Evolutionary conservation across 2,888 invertebrate genomes (phyloP).

Genomic region (Synanthedon tipuliformis): DNA sequence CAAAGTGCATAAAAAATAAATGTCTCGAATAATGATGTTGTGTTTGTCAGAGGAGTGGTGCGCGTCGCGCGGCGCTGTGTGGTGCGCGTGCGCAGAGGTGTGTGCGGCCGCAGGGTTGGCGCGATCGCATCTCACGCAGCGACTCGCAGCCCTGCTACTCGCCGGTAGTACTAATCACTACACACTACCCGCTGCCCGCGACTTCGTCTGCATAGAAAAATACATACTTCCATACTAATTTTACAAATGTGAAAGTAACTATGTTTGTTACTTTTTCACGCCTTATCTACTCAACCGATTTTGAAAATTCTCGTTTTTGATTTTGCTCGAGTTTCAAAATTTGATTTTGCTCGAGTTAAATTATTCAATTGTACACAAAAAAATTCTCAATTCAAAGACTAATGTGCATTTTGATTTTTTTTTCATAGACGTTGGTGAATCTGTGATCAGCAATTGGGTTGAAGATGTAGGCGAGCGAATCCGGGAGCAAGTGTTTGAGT

Average conservation of each 20-base stretch:
- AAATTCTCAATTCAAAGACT: neutral
- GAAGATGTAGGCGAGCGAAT: conserved; percentile 34
- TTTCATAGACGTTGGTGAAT: conserved; percentile 1
- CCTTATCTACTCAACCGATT: no score
- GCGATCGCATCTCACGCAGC: conserved; percentile 30
- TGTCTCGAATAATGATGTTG: neutral
- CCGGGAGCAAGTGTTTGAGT: conserved; percentile 33
- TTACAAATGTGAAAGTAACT: no score
- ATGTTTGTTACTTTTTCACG: no score
- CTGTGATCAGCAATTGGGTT: conserved; percentile 36
- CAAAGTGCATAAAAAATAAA: neutral
- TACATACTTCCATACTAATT: no score
- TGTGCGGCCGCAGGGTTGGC: conserved; percentile 19
- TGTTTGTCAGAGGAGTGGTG: conserved; percentile 47
- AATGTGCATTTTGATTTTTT: neutral
- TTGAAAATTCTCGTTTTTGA: no score
- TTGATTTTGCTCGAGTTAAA: no score
- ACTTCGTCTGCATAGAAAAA: no score
- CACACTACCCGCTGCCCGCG: no score
- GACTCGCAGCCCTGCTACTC: conserved; percentile 32
- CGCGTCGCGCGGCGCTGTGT: conserved; percentile 15
- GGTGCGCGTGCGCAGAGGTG: conserved; percentile 20
- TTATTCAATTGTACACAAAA: no score
- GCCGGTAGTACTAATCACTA: conserved; percentile 27
- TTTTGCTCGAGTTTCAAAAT: no score